phyloP scores from a whole-genome alignment of 2,888 invertebrate genomes.

The Thecophora atra region DNA sequence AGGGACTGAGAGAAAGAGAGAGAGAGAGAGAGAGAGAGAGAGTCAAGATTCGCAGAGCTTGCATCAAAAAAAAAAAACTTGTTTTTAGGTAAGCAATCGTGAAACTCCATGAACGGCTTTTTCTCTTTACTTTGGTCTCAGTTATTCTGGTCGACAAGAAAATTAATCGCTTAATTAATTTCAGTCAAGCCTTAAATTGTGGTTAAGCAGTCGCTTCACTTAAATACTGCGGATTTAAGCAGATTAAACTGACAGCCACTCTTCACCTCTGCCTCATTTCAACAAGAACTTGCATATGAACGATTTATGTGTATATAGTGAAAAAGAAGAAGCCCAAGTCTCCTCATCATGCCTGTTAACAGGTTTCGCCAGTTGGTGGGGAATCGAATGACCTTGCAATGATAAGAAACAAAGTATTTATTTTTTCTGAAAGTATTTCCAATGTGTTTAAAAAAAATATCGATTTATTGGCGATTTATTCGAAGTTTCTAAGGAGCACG shows the following conservation, averaged over 20 bases:
- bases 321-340: background rate
- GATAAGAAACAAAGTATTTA: constrained; percentile 46
- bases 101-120: no score
- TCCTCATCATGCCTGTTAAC: constrained; percentile 13
- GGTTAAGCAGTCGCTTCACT: constrained; percentile 33
- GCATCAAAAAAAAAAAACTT: no score
- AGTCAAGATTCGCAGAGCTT: no score
- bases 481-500: no score
- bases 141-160: background rate
- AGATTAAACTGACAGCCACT: constrained; percentile 16
- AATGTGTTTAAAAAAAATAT: no score
- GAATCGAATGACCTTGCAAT: constrained; percentile 51
- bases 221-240: constrained; percentile 26
- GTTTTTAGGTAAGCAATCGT: no score
- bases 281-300: constrained; percentile 5
- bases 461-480: no score
- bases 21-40: no score
- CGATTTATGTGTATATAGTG: background rate
- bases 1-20: no score
- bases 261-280: background rate
- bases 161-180: constrained; percentile 57
- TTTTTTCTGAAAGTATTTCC: no score
- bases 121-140: no score
- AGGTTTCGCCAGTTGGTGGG: constrained; percentile 29
- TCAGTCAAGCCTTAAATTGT: constrained; percentile 41